Evolutionary conservation across 1,140 invertebrate genomes (phyloP).

Genomic region (Euura lappo): DNA sequence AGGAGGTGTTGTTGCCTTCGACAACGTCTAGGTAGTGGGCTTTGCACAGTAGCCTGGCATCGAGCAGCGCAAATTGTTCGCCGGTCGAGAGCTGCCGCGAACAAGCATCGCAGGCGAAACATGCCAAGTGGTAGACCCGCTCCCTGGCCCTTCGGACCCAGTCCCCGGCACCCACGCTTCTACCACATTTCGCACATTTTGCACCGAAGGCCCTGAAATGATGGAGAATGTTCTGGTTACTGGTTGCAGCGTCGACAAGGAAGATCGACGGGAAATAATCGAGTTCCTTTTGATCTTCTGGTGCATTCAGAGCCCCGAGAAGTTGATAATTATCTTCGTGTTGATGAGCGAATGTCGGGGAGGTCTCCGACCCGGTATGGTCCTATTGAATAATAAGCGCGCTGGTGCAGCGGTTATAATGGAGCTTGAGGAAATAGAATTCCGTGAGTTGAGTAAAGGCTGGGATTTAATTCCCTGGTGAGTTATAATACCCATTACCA

Average conservation of each 20-base stretch:
- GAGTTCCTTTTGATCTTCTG: too few relatives aligned
- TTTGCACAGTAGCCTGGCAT: slow-evolving; percentile 92
- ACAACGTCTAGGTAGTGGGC: slow-evolving; percentile 94
- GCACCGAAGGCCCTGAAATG: slow-evolving; percentile 89
- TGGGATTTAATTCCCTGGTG: slow-evolving; percentile 2
- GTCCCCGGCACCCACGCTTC: slow-evolving; percentile 90
- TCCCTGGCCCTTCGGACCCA: slow-evolving; percentile 96
- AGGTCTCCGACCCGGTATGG: too few relatives aligned
- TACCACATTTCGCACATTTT: slow-evolving; percentile 94
- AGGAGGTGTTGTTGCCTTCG: slow-evolving; percentile 89
- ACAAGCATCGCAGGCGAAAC: slow-evolving; percentile 97
- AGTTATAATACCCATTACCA: slow-evolving; percentile 7
- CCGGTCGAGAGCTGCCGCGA: slow-evolving; percentile 96
- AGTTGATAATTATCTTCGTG: too few relatives aligned
- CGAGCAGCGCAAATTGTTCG: slow-evolving; percentile 96
- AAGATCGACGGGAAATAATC: too few relatives aligned
- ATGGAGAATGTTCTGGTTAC: too few relatives aligned
- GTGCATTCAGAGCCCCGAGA: too few relatives aligned
- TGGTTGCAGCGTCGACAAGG: too few relatives aligned
- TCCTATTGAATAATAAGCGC: too few relatives aligned
- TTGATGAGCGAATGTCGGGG: too few relatives aligned
- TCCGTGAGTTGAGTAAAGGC: background rate
- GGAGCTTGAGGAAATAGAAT: slow-evolving; percentile 2
- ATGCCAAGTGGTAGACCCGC: slow-evolving; percentile 96
- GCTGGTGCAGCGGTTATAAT: background rate